A percentile compares a stretch with the other conserved stretches of the same genome.
Evolutionary conservation across 2,888 invertebrate genomes (phyloP).

Genomic region (Drosophila putrida): DNA sequence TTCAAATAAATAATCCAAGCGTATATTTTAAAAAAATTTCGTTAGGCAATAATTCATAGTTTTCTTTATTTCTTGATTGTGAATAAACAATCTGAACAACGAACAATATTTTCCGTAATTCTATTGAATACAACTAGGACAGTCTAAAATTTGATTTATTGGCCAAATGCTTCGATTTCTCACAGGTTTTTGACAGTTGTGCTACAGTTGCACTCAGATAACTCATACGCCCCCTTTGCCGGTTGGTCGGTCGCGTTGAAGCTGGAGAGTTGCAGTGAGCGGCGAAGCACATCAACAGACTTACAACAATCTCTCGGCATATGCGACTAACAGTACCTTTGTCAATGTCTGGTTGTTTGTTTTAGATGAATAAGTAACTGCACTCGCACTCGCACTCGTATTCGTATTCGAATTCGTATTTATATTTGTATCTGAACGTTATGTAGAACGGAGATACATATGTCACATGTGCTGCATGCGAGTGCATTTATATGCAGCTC

Average conservation of each 20-base stretch:
- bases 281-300: slow-evolving; percentile 48
- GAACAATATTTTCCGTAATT: neutral
- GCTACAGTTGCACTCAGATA: slow-evolving; percentile 41
- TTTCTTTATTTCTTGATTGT: neutral
- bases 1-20: neutral
- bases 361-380: slow-evolving; percentile 64
- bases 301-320: slow-evolving; percentile 41
- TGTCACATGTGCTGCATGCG: slow-evolving; percentile 71
- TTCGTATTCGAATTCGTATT: slow-evolving; percentile 24
- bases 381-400: slow-evolving; percentile 22
- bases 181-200: slow-evolving; percentile 58
- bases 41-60: neutral
- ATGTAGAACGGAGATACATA: slow-evolving; percentile 72
- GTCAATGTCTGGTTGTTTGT: slow-evolving; percentile 66
- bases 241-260: slow-evolving; percentile 5
- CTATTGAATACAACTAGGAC: slow-evolving; percentile 40
- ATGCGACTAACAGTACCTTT: slow-evolving; percentile 62
- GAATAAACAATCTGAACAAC: neutral
- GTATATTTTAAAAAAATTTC: neutral
- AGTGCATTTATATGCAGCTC: slow-evolving; percentile 54
- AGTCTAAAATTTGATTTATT: slow-evolving; percentile 50
- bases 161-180: slow-evolving; percentile 52
- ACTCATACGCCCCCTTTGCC: slow-evolving; percentile 58
- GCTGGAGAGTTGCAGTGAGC: slow-evolving; percentile 17
- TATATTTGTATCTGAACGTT: slow-evolving; percentile 9